phyloP scores from a whole-genome alignment of 2,113 vertebrate species.

The Melanotaenia duboulayi region DNA sequence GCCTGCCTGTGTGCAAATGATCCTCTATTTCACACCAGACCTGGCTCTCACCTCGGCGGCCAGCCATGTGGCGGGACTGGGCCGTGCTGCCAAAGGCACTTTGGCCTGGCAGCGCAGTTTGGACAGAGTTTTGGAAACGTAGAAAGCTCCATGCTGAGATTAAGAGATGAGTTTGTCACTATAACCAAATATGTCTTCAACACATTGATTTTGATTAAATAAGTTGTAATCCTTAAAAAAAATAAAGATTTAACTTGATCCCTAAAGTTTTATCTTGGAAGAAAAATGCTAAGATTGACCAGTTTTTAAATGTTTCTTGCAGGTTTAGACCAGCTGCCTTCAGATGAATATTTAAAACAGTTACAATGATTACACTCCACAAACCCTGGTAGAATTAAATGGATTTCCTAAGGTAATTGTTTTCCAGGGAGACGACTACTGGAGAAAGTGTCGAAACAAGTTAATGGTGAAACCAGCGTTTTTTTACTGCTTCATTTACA shows the following conservation, averaged over 20 bases:
- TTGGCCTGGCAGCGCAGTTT: neutral
- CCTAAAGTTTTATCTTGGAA: too few species aligned
- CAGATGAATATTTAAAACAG: neutral
- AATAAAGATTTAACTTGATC: too few species aligned
- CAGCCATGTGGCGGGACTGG: neutral
- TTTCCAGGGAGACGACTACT: neutral
- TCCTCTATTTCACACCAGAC: slow-evolving; percentile 42
- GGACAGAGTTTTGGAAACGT: neutral
- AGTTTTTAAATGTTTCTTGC: neutral
- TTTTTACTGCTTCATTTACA: slow-evolving; percentile 22
- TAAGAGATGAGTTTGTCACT: neutral
- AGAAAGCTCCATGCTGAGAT: neutral
- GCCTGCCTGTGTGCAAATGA: slow-evolving; percentile 5
- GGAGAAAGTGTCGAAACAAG: slow-evolving; percentile 8
- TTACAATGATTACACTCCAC: neutral
- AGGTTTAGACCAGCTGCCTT: neutral
- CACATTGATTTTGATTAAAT: neutral
- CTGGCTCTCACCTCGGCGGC: slow-evolving; percentile 41
- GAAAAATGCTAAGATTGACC: too few species aligned
- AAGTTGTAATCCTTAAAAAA: too few species aligned
- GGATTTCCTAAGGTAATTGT: neutral
- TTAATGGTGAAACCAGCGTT: slow-evolving; percentile 6
- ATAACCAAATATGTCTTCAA: neutral
- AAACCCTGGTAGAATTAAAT: slow-evolving; percentile 1
- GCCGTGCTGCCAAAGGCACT: slow-evolving; percentile 1